These are phyloP conservation scores for Callorhinus ursinus DNA, from an alignment of 2,113 vertebrate genomes.

Conservation along the genomic window DNA sequence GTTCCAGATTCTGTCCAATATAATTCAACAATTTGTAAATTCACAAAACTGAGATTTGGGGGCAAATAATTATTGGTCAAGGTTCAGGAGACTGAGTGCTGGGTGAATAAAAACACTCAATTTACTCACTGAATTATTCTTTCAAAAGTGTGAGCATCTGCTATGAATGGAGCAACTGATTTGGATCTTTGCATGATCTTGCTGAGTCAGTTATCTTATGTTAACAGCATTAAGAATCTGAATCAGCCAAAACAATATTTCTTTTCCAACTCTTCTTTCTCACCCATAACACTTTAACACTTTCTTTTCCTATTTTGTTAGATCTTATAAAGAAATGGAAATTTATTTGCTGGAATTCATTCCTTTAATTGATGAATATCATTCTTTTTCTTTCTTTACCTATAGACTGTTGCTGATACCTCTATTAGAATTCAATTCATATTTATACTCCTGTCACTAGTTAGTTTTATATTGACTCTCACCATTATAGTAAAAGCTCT, in stretches of 20 bases:
- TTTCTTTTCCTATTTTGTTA: neutral
- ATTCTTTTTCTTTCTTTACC: neutral
- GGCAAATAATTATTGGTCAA: neutral
- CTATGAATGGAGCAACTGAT: neutral
- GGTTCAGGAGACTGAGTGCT: neutral
- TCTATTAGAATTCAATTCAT: neutral
- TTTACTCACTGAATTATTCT: neutral
- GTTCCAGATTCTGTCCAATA: neutral
- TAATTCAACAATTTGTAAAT: neutral
- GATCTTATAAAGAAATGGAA: neutral
- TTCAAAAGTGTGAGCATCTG: neutral
- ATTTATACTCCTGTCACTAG: neutral
- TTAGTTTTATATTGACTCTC: neutral
- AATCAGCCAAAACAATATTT: neutral
- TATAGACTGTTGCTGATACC: neutral
- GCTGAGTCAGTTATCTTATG: neutral
- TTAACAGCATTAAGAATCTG: neutral
- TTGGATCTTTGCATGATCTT: neutral
- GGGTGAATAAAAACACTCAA: neutral
- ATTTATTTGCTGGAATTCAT: neutral
- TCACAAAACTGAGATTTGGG: neutral
- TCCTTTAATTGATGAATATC: neutral
- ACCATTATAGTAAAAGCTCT: neutral
- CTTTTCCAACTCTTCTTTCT: neutral
- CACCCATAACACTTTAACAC: neutral